Conservation (phyloP, 2,113 vertebrate genomes). For the Lipophrys pholis region DNA sequence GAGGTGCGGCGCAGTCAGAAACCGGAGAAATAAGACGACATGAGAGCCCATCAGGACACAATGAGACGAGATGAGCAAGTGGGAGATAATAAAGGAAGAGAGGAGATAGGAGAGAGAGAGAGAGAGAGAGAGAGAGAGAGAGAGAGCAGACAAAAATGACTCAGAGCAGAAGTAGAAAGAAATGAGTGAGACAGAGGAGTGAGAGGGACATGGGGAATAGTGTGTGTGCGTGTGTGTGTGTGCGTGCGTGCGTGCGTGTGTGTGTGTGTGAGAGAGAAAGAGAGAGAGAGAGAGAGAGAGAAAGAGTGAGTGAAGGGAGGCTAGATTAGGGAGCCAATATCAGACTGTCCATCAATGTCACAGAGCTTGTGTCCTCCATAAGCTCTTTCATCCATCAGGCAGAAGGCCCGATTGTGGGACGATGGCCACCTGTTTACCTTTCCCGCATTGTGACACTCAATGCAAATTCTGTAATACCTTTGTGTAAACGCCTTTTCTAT, state of each 20-base stretch:
- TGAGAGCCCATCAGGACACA: slow-evolving; percentile 14
- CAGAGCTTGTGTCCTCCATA: slow-evolving; percentile 70
- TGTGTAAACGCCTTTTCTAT: slow-evolving; percentile 29
- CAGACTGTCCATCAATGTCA: slow-evolving; percentile 81
- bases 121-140: neutral
- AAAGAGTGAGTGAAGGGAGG: slow-evolving; percentile 44
- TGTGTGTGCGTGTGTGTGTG: slow-evolving; percentile 11
- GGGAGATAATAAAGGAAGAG: slow-evolving; percentile 22
- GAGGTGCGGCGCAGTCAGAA: slow-evolving; percentile 20
- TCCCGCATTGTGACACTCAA: slow-evolving; percentile 44
- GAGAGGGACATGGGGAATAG: slow-evolving; percentile 22
- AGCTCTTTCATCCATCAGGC: slow-evolving; percentile 75
- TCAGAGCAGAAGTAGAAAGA: slow-evolving; percentile 25
- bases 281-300: slow-evolving; percentile 16
- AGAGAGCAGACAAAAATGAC: slow-evolving; percentile 18
- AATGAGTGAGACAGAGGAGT: slow-evolving; percentile 20
- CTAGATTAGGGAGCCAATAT: slow-evolving; percentile 76
- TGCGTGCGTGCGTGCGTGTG: neutral
- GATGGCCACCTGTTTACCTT: slow-evolving; percentile 54
- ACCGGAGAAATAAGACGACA: slow-evolving; percentile 30
- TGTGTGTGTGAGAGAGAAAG: neutral
- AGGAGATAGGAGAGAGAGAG: slow-evolving; percentile 16
- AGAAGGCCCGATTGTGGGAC: slow-evolving; percentile 44
- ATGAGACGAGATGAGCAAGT: slow-evolving; percentile 25
- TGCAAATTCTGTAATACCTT: slow-evolving; percentile 9